Percentiles rank a stretch among this genome's conserved stretches.
Conservation (phyloP, 2,113 vertebrate species). For the Strix aluco region DNA sequence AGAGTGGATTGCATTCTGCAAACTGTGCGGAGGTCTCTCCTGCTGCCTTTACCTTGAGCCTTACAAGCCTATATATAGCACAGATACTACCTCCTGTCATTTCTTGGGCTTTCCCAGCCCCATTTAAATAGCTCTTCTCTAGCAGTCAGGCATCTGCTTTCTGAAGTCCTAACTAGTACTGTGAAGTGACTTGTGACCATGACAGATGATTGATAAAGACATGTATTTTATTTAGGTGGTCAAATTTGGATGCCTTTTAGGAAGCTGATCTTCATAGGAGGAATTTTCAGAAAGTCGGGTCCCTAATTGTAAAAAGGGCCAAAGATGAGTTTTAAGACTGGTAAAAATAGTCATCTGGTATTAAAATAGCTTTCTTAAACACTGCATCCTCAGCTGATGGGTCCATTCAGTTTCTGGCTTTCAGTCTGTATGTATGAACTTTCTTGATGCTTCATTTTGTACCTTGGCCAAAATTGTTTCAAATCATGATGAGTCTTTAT, state of each 20-base stretch:
- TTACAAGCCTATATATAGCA: too few relatives aligned
- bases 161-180: background rate
- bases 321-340: background rate
- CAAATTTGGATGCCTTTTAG: background rate
- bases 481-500: background rate
- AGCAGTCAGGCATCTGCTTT: background rate
- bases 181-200: background rate
- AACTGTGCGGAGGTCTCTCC: background rate
- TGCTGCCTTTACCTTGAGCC: background rate
- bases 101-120: background rate
- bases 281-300: background rate
- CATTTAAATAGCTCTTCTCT: background rate
- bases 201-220: background rate
- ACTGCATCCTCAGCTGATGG: background rate
- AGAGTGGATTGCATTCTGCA: background rate
- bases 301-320: background rate
- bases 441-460: background rate
- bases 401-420: background rate
- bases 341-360: background rate
- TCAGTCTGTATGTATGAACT: background rate
- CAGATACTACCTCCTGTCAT: rapidly evolving
- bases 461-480: background rate
- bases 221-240: background rate
- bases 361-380: background rate
- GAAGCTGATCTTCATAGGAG: background rate